Base-by-base conservation (phyloP, 2,888 invertebrate genomes). In the Pseudococcus jackbeardsleyi region DNA sequence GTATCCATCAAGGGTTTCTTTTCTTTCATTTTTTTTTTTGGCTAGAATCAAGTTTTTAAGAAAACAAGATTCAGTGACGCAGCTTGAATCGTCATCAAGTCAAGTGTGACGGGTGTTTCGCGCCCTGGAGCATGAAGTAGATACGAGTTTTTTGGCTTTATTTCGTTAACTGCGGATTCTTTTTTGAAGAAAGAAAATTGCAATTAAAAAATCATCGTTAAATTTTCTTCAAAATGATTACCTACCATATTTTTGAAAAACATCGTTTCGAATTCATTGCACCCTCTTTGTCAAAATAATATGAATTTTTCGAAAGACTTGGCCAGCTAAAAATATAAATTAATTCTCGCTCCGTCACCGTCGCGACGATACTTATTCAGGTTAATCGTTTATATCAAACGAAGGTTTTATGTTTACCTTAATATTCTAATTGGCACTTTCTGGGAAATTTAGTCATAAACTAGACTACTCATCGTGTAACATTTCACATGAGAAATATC, bases 21-120 rank as follows among this genome's bases (percentile, higher is more conserved):
- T 6, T 42, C 6, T 42, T 42, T 5, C 26, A 33, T 42, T 42
- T 42, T 42, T 42, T 42, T 42, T 42, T 42, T 42, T 42, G 1
- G 5, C 9, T 8, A 42, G 42, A 42, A 42, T 42, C 42, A 8
- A 42, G 42, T 42, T 42, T 42, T 9, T 42, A 42, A 42, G 6
- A 42, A 42, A 42, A 42, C 9, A 42, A 42, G 8, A 42, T 42
- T 1, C 7, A 42, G 42, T 42, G 42, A 54, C n/a, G 54, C 6
- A 3, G n/a, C n/a, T 5, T n/a, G n/a, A 54, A 54, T n/a, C 8
- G 7, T 54, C 15, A n/a, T n/a, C 17, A n/a, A n/a, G 3, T 54
- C n/a, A 54, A n/a, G 54, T 54, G 54, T 54, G 54, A 54, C 54
- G 54, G 54, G 54, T 54, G 54, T 54, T 54, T 54, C 54, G 54